Evolutionary conservation across 2,888 invertebrate genomes (phyloP).

Genomic region (Trichopoda pennipes): DNA sequence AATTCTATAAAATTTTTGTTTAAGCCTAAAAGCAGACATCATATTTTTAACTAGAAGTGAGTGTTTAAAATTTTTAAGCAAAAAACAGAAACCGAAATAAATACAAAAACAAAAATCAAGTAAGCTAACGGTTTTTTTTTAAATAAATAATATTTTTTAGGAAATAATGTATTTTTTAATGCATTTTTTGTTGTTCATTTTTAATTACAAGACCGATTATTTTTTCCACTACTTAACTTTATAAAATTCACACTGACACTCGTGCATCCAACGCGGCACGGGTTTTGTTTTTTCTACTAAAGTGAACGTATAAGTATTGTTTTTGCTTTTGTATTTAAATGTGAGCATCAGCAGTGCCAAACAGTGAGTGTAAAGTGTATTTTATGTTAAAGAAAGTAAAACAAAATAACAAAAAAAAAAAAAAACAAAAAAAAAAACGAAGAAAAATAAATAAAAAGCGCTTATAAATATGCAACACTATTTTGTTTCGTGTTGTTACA

Average conservation of each 20-base stretch:
- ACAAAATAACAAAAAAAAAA: conserved; percentile 4
- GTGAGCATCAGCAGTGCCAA: conserved; percentile 51
- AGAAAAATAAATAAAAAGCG: background rate
- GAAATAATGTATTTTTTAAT: conserved; percentile 28
- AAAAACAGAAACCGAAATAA: background rate
- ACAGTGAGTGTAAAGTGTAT: conserved; percentile 14
- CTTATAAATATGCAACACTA: conserved; percentile 69
- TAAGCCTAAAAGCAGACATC: conserved; percentile 42
- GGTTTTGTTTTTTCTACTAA: background rate
- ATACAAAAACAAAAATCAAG: background rate
- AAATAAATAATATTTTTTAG: conserved; percentile 30
- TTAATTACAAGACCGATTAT: conserved; percentile 63
- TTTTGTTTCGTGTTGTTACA: conserved; percentile 55
- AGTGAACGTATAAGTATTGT: background rate
- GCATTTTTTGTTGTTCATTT: conserved; percentile 29
- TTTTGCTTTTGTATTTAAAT: conserved; percentile 1
- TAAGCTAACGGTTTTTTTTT: conserved; percentile 5
- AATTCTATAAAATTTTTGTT: background rate
- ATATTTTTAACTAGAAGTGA: conserved; percentile 14
- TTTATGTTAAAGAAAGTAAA: background rate
- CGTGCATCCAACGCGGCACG: background rate
- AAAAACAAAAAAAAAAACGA: background rate
- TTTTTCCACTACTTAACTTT: conserved; percentile 54
- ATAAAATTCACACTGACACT: conserved; percentile 6
- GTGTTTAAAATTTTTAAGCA: background rate